Percentiles rank a stretch among this genome's conserved stretches.
phyloP scores from a whole-genome alignment of 1,140 invertebrate genomes.

The Bombus soroeensis region DNA sequence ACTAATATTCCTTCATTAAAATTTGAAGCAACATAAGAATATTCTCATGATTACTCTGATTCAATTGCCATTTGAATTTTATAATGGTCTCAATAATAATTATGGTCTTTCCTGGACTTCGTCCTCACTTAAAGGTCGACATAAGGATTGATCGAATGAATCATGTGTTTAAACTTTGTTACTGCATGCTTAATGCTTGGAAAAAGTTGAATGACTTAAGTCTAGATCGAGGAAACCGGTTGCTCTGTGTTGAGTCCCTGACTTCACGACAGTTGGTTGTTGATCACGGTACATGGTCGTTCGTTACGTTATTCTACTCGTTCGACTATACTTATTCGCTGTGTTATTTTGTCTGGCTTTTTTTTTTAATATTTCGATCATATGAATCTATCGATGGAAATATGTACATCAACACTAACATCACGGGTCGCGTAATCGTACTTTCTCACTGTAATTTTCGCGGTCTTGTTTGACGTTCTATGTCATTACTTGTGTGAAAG shows the following conservation, averaged over 20 bases:
- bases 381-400: neutral
- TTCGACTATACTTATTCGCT: neutral
- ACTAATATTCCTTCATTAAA: neutral
- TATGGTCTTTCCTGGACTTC: neutral
- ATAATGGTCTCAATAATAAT: neutral
- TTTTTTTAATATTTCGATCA: neutral
- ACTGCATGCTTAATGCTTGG: neutral
- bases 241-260: neutral
- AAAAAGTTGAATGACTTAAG: slow-evolving; percentile 14
- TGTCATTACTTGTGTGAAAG: neutral
- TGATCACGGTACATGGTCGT: slow-evolving; percentile 12
- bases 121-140: too few species aligned
- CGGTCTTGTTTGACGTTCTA: neutral
- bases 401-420: too few species aligned
- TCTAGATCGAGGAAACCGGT: slow-evolving; percentile 33
- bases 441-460: neutral
- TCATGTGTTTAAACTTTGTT: neutral
- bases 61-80: neutral
- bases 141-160: neutral
- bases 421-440: neutral
- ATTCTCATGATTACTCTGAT: neutral
- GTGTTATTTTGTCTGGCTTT: neutral
- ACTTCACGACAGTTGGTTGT: slow-evolving; percentile 32
- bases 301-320: neutral
- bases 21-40: neutral